Evolutionary conservation across 2,113 vertebrate genomes (phyloP), one percentile per base, ranked within the genome.

Genomic region (Ondatra zibethicus): DNA sequence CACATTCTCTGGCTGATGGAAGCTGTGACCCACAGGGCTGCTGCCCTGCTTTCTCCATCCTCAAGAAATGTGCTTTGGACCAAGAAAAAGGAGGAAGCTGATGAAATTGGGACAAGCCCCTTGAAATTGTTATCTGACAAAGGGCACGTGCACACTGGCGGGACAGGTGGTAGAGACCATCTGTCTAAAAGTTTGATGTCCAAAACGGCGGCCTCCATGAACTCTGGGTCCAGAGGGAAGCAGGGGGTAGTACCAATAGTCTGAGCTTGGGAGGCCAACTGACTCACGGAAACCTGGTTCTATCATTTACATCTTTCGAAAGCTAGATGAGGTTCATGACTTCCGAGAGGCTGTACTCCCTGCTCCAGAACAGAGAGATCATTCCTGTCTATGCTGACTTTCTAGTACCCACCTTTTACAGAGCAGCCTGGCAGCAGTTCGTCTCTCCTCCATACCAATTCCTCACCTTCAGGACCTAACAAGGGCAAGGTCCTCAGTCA

Each of bases 11-110:
- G 81, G 77, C 78, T 58, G 89, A 33, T 2, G 5, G 5, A 91
- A 92, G 61, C 92, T 50, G n/a, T 3, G 0, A 0, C 36, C 80
- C 0, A 0, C 25, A n/a, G 42, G 14, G 36, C 72, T 72, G 16
- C 29, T 9, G 27, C 1, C 0, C 23, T 36, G 17, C 23, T 39
- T 72, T 33, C 84, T 7, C 50, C 3, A 10, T 45, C 16, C 89
- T n/a, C 58, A 25, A 8, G 78, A 84, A 68, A 81, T 17, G n/a
- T 82, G 27, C 76, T 96, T 92, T 23, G 75, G 50, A 5, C 92
- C 27, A 10, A 27, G 61, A 36, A 78, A 63, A 39, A 94, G 42
- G 65, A 95, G 70, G 50, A 85, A 89, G 47, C 13, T n/a, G 55
- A 39, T 82, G 50, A n/a, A 80, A 21, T 1, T 29, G 21, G 82